phyloP scores from a whole-genome alignment of 2,888 invertebrate species.

The Lucinisca nassula region DNA sequence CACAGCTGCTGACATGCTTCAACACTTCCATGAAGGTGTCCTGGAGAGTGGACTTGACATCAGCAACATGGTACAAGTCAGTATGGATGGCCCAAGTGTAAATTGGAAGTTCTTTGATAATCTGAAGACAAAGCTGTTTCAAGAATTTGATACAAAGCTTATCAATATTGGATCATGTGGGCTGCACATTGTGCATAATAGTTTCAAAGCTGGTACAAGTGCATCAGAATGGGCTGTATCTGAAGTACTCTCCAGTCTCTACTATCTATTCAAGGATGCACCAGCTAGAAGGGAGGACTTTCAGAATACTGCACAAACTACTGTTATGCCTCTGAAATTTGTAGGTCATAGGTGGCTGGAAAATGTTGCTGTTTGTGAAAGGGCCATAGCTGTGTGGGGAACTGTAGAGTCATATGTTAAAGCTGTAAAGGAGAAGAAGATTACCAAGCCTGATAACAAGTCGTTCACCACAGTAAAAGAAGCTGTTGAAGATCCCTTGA shows the following conservation, averaged over 20 bases:
- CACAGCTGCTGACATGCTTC: slow-evolving; percentile 46
- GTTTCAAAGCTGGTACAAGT: slow-evolving; percentile 58
- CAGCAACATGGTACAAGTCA: slow-evolving; percentile 40
- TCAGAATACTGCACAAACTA: slow-evolving; percentile 43
- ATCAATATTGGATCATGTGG: slow-evolving; percentile 71
- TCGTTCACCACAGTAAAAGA: slow-evolving; percentile 35
- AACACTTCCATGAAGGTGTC: slow-evolving; percentile 25
- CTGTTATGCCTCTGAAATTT: slow-evolving; percentile 80
- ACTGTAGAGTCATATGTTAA: slow-evolving; percentile 54
- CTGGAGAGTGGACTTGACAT: slow-evolving; percentile 20
- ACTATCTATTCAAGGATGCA: slow-evolving; percentile 80
- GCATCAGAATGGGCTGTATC: slow-evolving; percentile 63
- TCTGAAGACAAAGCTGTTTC: slow-evolving; percentile 27
- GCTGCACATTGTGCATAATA: slow-evolving; percentile 70
- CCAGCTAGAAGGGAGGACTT: slow-evolving; percentile 54
- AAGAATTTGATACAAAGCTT: slow-evolving; percentile 35
- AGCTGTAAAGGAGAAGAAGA: slow-evolving; percentile 42
- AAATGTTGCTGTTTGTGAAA: slow-evolving; percentile 62
- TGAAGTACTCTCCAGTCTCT: slow-evolving; percentile 73
- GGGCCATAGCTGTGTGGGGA: slow-evolving; percentile 50
- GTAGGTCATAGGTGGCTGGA: slow-evolving; percentile 69
- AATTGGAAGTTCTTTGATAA: slow-evolving; percentile 54
- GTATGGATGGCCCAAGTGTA: slow-evolving; percentile 66
- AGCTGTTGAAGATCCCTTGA: slow-evolving; percentile 45
- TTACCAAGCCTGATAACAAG: slow-evolving; percentile 44